Evolutionary conservation across 2,888 invertebrate genomes (phyloP).

Genomic region (Patella ulyssiponensis): DNA sequence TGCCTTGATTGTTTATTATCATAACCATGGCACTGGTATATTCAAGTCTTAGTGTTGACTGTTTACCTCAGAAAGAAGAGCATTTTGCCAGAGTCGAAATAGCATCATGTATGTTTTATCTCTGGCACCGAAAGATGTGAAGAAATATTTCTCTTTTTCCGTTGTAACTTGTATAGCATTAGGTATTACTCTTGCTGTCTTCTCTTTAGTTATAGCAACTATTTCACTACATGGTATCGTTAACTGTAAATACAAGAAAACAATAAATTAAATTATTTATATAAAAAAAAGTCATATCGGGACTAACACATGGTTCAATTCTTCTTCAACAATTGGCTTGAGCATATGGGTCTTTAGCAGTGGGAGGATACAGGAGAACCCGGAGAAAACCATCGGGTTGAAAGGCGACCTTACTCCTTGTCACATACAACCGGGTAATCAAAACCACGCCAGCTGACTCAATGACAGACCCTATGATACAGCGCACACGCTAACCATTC

Average conservation of each 20-base stretch:
- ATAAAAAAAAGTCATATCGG: neutral
- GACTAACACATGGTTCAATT: no score
- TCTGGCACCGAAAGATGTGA: slow-evolving; percentile 93
- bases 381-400: no score
- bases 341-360: no score
- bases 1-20: no score
- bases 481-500: no score
- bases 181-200: slow-evolving; percentile 83
- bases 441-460: no score
- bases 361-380: no score
- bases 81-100: slow-evolving; percentile 96
- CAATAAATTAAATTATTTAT: neutral
- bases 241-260: slow-evolving; percentile 73
- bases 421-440: no score
- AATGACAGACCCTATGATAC: no score
- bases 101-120: slow-evolving; percentile 97
- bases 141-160: slow-evolving; percentile 85
- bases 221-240: slow-evolving; percentile 91
- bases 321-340: neutral
- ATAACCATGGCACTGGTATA: no score
- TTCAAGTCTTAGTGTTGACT: no score
- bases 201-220: slow-evolving; percentile 87
- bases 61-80: slow-evolving; percentile 85
- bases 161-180: slow-evolving; percentile 87
- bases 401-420: no score